These are phyloP conservation scores for Ormyrus pomaceus DNA, from an alignment of 2,888 invertebrate genomes.

Conservation along the genomic window DNA sequence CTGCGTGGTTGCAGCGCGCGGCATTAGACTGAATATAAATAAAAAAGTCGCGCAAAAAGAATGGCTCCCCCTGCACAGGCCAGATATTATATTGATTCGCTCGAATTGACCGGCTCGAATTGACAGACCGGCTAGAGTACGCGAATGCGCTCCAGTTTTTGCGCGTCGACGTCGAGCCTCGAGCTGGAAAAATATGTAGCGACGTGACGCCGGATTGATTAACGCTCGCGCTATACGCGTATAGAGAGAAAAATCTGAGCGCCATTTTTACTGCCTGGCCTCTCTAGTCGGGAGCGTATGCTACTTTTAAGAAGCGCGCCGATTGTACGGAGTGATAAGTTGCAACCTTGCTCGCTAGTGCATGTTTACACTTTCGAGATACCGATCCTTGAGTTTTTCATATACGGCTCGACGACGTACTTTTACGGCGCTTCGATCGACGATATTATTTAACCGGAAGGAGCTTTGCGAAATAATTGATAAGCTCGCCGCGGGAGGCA, in stretches of 20 bases:
- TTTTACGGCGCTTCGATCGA: too few species aligned
- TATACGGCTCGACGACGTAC: not conserved
- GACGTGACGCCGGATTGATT: too few species aligned
- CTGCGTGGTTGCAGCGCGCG: not conserved
- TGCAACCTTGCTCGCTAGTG: not conserved
- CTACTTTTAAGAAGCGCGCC: too few species aligned
- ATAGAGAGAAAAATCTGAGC: too few species aligned
- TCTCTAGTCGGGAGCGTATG: too few species aligned
- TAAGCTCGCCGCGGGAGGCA: too few species aligned
- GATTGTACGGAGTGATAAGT: not conserved
- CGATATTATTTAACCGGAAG: too few species aligned
- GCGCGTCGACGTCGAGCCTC: too few species aligned
- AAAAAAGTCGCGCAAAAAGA: not conserved
- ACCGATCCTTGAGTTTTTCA: slow-evolving; percentile 7
- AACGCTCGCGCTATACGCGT: too few species aligned
- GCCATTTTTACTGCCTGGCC: too few species aligned
- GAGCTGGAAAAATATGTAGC: too few species aligned
- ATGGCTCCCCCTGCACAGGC: not conserved
- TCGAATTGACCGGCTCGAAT: slow-evolving; percentile 2
- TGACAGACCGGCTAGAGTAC: slow-evolving; percentile 3
- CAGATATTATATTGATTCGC: slow-evolving; percentile 11
- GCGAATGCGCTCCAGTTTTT: slow-evolving; percentile 27
- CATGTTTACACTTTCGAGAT: not conserved
- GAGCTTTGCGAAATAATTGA: too few species aligned
- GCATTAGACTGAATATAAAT: not conserved